phyloP scores from a whole-genome alignment of 2,888 invertebrate genomes.

The Dryobotodes eremita region DNA sequence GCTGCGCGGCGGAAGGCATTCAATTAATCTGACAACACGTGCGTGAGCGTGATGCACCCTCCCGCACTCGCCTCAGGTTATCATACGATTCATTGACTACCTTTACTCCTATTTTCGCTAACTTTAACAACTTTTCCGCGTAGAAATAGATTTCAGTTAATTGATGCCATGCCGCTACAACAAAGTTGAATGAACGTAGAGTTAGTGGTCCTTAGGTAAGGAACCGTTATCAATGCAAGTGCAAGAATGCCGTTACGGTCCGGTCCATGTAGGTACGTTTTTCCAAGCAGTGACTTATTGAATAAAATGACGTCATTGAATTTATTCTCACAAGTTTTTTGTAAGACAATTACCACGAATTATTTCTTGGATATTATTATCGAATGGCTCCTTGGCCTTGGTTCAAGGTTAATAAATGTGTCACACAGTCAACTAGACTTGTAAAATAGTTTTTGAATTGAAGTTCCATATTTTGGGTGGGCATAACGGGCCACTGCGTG shows the following conservation, averaged over 20 bases:
- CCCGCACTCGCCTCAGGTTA: conserved; percentile 74
- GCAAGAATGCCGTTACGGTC: conserved; percentile 58
- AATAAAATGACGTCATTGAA: conserved; percentile 16
- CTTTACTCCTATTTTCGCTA: conserved; percentile 50
- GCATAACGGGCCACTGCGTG: too few species aligned
- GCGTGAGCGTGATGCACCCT: conserved; percentile 87
- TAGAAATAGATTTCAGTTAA: conserved; percentile 37
- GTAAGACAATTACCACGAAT: conserved; percentile 5
- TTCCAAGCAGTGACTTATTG: conserved; percentile 16
- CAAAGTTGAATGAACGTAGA: conserved; percentile 50
- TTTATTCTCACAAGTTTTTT: neutral
- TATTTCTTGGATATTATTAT: conserved; percentile 28
- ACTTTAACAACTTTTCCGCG: conserved; percentile 48
- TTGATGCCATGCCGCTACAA: conserved; percentile 36
- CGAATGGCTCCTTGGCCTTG: conserved; percentile 22
- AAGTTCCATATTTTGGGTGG: neutral
- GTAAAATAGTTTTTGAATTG: neutral
- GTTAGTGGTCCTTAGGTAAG: conserved; percentile 21
- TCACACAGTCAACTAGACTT: conserved; percentile 17
- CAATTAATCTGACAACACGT: conserved; percentile 89
- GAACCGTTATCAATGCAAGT: conserved; percentile 60
- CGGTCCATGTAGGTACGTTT: conserved; percentile 6
- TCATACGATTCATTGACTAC: conserved; percentile 82
- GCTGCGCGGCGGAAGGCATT: conserved; percentile 77
- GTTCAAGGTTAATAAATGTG: conserved; percentile 26